Evolutionary conservation across 1,140 invertebrate genomes (phyloP).

Genomic region (Triops longicaudatus): DNA sequence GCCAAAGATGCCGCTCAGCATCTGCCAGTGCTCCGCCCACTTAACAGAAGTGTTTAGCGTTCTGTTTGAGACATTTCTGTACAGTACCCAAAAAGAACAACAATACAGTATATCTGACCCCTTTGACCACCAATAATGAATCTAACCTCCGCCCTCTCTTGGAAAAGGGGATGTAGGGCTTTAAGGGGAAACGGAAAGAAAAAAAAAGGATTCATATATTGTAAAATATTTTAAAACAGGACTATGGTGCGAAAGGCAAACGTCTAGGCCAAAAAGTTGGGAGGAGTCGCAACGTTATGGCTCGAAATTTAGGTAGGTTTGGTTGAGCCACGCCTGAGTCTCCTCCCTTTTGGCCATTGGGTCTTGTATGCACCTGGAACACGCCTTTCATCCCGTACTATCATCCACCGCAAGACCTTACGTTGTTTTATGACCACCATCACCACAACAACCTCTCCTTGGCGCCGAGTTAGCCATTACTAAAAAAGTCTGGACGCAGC

Average conservation of each 20-base stretch:
- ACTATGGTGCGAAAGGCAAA: neutral
- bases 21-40: neutral
- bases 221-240: neutral
- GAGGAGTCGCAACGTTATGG: constrained; percentile 4
- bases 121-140: neutral
- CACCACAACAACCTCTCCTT: constrained; percentile 5
- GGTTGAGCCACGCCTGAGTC: neutral
- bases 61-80: neutral
- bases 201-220: neutral
- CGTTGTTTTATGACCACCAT: constrained; percentile 13
- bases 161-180: no score
- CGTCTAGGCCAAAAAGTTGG: neutral
- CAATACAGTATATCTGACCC: neutral
- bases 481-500: constrained; percentile 14
- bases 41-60: neutral
- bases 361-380: constrained; percentile 6
- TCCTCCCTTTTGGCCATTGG: constrained; percentile 1
- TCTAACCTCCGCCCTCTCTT: neutral
- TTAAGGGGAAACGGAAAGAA: neutral
- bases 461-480: constrained; percentile 13
- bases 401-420: neutral
- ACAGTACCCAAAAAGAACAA: neutral
- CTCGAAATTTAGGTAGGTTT: neutral
- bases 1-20: neutral
- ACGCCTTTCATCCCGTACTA: constrained; percentile 5